Base-by-base conservation (phyloP, 2,888 invertebrate genomes). In the Cremastinae sp. region DNA sequence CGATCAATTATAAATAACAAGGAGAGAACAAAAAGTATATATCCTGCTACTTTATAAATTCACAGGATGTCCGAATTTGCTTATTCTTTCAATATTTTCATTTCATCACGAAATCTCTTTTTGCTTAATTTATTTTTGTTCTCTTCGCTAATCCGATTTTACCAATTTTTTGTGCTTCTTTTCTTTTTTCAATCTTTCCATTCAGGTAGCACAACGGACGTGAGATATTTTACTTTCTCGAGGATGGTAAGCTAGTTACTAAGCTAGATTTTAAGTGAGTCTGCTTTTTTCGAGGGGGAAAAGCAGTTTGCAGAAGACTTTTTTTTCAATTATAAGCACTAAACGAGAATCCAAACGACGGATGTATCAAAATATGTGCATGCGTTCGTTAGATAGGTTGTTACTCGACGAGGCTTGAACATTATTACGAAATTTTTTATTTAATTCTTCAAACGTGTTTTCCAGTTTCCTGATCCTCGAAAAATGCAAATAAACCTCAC, bases 401-500 rank as follows among this genome's bases (percentile, higher is more conserved):
- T 18, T 1, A 16, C 75, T 73, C 53, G 35, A 59, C 43, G 12
- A 51, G 28, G 28, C 28, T 28, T 28, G 28, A 3, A 28, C 28
- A 28, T 28, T 28, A 5, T 2, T 3, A 28, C 2, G 28, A 28
- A 28, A 28, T 3, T 3, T 28, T 28, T 61, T 14, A 59, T 55
- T 49, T 58, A 47, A 59, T 35, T 16, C 5, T 18, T 56, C 20
- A 28, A 0, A 45, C 69, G 55, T 74, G 86, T 89, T 91, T 92
- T 91, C 89, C 92, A 97, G 96, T 96, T 94, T 91, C 98, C 98
- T 65, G 98, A 98, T 91, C 98, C 98, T 58, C 96, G 97, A 91
- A 97, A 98, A 91, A 99, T 99, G 95, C 99, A 99, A 93, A 99
- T 99, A 88, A 99, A 99, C 91, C 92, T 99, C 90, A 99, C 99